A percentile compares a stretch with the other conserved stretches of the same genome.
These are phyloP conservation scores for Microctenopoma steveboyesi DNA, from an alignment of 2,797 vertebrate genomes.

Conservation along the genomic window DNA sequence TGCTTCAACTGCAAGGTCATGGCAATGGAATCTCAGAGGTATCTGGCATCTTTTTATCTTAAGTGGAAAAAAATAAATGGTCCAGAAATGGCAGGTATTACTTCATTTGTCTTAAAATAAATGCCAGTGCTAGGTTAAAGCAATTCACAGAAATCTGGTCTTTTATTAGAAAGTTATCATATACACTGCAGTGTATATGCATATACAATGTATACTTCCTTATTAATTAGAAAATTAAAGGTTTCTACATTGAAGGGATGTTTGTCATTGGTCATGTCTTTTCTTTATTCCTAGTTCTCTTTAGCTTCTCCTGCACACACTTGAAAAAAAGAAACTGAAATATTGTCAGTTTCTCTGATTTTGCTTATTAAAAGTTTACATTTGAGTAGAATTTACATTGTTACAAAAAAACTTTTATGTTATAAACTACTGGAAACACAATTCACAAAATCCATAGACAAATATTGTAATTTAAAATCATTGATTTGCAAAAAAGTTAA, in stretches of 20 bases:
- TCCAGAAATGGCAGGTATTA: slow-evolving; percentile 10
- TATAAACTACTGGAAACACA: too few relatives aligned
- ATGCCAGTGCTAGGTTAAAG: slow-evolving; percentile 17
- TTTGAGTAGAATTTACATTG: too few relatives aligned
- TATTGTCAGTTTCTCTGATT: too few relatives aligned
- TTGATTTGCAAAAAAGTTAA: too few relatives aligned
- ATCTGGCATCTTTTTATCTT: slow-evolving; percentile 44
- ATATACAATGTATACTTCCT: background rate
- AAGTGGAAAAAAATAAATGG: slow-evolving; percentile 13
- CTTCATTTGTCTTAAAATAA: slow-evolving; percentile 14
- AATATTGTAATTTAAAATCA: too few relatives aligned
- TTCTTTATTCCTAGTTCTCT: too few relatives aligned
- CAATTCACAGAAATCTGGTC: background rate
- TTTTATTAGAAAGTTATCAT: slow-evolving; percentile 1
- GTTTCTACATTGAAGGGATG: background rate
- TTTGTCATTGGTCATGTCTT: too few relatives aligned
- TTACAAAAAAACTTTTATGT: too few relatives aligned
- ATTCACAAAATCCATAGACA: too few relatives aligned
- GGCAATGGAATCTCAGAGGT: slow-evolving; percentile 57
- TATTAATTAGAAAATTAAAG: background rate
- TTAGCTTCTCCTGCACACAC: too few relatives aligned
- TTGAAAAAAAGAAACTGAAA: too few relatives aligned
- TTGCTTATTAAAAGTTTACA: too few relatives aligned
- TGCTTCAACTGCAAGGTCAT: slow-evolving; percentile 52
- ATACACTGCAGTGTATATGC: background rate